Evolutionary conservation across 2,888 invertebrate genomes (phyloP).

Genomic region (Tipula vernalis): DNA sequence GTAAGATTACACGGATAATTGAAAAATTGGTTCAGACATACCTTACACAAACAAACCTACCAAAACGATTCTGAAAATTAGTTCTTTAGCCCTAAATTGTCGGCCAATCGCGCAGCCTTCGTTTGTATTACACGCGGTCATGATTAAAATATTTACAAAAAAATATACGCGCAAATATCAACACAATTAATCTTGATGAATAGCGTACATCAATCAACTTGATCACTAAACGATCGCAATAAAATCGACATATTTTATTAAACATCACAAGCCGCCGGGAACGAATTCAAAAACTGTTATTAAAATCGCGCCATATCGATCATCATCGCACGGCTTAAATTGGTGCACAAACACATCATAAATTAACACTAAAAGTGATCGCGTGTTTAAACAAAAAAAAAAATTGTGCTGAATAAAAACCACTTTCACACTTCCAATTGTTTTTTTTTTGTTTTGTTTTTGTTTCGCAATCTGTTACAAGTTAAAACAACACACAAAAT

Average conservation of each 20-base stretch:
- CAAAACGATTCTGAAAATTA: no score
- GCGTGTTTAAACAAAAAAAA: background rate
- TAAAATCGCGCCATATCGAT: background rate
- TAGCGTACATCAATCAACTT: background rate
- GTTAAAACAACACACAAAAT: no score
- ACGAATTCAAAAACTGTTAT: background rate
- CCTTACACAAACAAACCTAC: no score
- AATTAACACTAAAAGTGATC: background rate
- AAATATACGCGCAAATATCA: no score
- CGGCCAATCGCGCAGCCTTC: no score
- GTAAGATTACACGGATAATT: no score
- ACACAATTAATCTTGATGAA: no score
- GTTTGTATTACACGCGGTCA: no score
- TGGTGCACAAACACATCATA: background rate
- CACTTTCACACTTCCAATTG: background rate
- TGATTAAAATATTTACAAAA: no score
- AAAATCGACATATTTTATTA: background rate
- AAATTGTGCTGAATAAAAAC: background rate
- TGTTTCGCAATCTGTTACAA: no score
- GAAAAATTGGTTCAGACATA: no score
- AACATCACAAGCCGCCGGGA: background rate
- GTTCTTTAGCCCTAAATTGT: no score
- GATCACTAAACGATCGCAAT: background rate
- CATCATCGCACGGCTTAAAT: background rate
- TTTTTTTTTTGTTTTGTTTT: background rate